Base-by-base conservation (phyloP, 2,888 invertebrate genomes). In the Reticulitermes lucifugus region DNA sequence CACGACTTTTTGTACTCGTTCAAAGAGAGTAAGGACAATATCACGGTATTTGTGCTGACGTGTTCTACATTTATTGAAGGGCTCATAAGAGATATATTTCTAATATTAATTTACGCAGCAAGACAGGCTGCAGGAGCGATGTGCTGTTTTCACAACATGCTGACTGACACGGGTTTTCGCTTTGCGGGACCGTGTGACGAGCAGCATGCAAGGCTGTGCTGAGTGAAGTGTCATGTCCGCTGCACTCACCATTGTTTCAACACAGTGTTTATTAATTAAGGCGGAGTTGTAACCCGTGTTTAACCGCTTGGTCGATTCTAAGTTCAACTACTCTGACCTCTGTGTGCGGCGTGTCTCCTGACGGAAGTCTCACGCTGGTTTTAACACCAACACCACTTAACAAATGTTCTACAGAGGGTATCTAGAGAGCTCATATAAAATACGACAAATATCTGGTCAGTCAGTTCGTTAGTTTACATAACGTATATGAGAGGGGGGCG, bases 81-180 rank as follows among this genome's bases (percentile, higher is more conserved):
- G 55, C 18, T 4, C 18, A 55, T 55, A 55, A 46, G 60, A 60
- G 60, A 21, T 6, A 18, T 6, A 22, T 21, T 60, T 18, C 60
- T 60, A 21, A 25, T 65, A 65, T 65, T 65, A 65, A 65, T 65
- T n/a, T n/a, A 25, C n/a, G 65, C 65, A 9, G 9, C 65, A 46
- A 35, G 35, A 35, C 35, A 35, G 35, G 35, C 4, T 35, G 4
- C 35, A 2, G 4, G 46, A 46, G 12, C 46, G 46, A 46, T 46
- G 46, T 65, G 65, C 65, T 55, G 55, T 55, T 55, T 25, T 46
- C 25, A 79, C 46, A 79, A 51, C 43, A 51, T 25, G 29, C 10
- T 12, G 79, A 55, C 18, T 18, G 80, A 80, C 80, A 80, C 41
- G 80, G 51, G 60, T 80, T 80, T 80, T 55, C 80, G 80, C 80